Base-by-base conservation (phyloP, 2,888 invertebrate genomes). In the Suillia variegata region DNA sequence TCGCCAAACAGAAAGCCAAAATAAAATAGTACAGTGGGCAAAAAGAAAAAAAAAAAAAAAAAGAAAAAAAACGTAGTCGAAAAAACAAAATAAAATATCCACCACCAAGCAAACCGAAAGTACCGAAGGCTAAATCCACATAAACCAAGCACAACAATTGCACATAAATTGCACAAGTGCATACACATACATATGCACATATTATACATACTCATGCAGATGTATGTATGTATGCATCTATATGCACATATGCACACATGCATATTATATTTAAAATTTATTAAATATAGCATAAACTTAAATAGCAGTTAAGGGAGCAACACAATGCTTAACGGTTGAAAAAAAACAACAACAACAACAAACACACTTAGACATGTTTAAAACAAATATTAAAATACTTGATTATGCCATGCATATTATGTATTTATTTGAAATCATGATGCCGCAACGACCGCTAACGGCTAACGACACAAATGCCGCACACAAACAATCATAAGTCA, bases 301-400 rank as follows among this genome's bases (percentile, higher is more conserved):
- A 26, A 38, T 38, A n/a, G n/a, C n/a, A n/a, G n/a, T n/a, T n/a
- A 26, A 26, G 26, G 5, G 26, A 26, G 6, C 26, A 10, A 26
- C n/a, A n/a, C 6, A 38, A 38, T 38, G 15, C 38, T 13, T 38
- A 13, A 26, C n/a, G n/a, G 3, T 38, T 48, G 5, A 21, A 66
- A n/a, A n/a, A n/a, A n/a, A n/a, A 54, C 62, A 64, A 50, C 55
- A 62, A 34, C 58, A 64, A 17, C 59, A 62, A 21, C 59, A 62
- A 21, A 42, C 17, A 52, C n/a, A 21, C 26, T 55, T 26, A 62
- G 59, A 48, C 24, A n/a, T 45, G 33, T 17, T 31, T 13, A 56
- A 56, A 45, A 57, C n/a, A n/a, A n/a, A n/a, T n/a, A 60, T 57
- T 54, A 38, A 56, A 17, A 55, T 21, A n/a, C 38, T 5, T 26